phyloP scores from a whole-genome alignment of 2,888 invertebrate species.

The Suillia variegata region DNA sequence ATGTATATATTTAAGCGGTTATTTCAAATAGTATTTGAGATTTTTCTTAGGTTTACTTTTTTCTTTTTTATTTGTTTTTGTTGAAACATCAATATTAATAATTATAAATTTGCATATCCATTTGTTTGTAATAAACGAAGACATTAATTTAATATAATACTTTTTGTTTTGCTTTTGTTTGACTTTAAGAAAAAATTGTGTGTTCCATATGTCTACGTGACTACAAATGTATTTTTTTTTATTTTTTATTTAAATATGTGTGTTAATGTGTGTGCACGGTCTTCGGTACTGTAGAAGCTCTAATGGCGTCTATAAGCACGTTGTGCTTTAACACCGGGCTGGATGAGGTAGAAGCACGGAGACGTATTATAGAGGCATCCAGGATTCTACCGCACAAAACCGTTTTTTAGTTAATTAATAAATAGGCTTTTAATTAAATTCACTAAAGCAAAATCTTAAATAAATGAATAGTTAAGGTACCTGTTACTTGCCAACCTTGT shows the following conservation, averaged over 20 bases:
- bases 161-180: neutral
- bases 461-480: conserved; percentile 7
- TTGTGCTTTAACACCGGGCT: conserved; percentile 38
- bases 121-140: conserved; percentile 22
- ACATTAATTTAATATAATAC: conserved; percentile 20
- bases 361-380: too few relatives aligned
- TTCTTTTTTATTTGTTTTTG: conserved; percentile 22
- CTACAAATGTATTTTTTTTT: neutral
- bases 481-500: conserved; percentile 44
- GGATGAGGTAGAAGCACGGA: conserved; percentile 34
- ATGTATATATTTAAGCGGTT: conserved; percentile 24
- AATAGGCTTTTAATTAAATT: too few relatives aligned
- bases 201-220: neutral
- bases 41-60: conserved; percentile 7
- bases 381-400: too few relatives aligned
- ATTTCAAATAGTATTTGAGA: conserved; percentile 25
- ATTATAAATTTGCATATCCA: conserved; percentile 26
- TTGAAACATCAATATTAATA: conserved; percentile 25
- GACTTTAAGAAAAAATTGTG: neutral
- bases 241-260: neutral
- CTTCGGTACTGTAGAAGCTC: neutral
- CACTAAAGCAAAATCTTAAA: too few relatives aligned
- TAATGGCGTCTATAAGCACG: conserved; percentile 16
- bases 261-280: too few relatives aligned
- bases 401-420: too few relatives aligned